Evolutionary conservation across 2,888 invertebrate species (phyloP).

Genomic region (Eubasilissa splendida): DNA sequence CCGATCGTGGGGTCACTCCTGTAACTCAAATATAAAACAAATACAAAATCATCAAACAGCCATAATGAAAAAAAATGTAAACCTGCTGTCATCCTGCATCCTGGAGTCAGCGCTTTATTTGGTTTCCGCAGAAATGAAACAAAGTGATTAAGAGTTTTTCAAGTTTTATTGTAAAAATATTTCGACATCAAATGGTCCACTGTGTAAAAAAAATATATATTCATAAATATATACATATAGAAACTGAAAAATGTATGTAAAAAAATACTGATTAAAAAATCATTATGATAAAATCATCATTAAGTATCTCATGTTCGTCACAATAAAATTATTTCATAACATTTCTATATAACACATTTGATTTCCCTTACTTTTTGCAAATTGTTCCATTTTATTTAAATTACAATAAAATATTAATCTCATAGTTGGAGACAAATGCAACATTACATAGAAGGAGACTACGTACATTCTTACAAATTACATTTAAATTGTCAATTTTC

Average conservation of each 20-base stretch:
- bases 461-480: slow-evolving; percentile 29
- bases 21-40: no score
- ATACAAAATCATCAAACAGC: no score
- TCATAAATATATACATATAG: slow-evolving; percentile 57
- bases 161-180: slow-evolving; percentile 59
- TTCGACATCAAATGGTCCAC: slow-evolving; percentile 58
- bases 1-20: no score
- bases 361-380: slow-evolving; percentile 19
- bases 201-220: slow-evolving; percentile 59
- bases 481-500: slow-evolving; percentile 31
- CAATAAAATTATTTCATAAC: slow-evolving; percentile 41
- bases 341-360: slow-evolving; percentile 34
- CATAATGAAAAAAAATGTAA: no score
- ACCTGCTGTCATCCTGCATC: no score
- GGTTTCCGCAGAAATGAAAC: slow-evolving; percentile 2
- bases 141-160: slow-evolving; percentile 42
- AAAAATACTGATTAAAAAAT: slow-evolving; percentile 58
- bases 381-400: slow-evolving; percentile 35
- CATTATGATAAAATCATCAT: slow-evolving; percentile 52
- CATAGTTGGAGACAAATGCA: slow-evolving; percentile 37
- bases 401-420: slow-evolving; percentile 43
- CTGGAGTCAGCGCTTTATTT: no score
- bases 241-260: slow-evolving; percentile 57
- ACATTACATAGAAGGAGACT: slow-evolving; percentile 18
- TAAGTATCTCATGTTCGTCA: slow-evolving; percentile 51